Base-by-base conservation (phyloP, 2,797 vertebrate species). In the Rhynchotus rufescens region DNA sequence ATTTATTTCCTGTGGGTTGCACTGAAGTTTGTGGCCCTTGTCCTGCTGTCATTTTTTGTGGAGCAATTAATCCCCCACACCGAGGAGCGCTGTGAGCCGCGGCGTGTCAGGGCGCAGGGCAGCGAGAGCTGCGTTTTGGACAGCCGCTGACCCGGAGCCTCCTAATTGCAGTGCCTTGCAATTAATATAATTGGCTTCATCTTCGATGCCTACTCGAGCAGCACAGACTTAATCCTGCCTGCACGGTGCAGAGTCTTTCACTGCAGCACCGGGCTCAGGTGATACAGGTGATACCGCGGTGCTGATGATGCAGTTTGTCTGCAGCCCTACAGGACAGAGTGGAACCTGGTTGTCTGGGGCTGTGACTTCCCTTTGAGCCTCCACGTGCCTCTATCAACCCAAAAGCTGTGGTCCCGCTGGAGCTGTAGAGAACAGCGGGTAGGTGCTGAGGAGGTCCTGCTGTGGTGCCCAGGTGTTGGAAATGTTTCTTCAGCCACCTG, bases 1-100 rank as follows among this genome's bases (percentile, higher is more conserved):
- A 12, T 47, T 21, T 47, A 11, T 22, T 69, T 80, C 78, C 30
- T 42, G 19, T 78, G 23, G 23, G 69, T 45, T 11, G 30, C 61
- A 47, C 47, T 83, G 52, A 80, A 77, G 34, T 68, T 95, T 95
- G 91, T 91, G 80, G 59, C 30, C 54, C 82, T 80, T 94, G 79
- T 83, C 71, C 64, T 90, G 59, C 45, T 84, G 80, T 93, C 81
- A 52, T 12, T 92, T 92, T 83, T 60, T 38, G 76, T 14, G 10
- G 34, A 66, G 72, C 84, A 90, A 61, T 90, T 88, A 86, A 89
- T 89, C 65, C 30, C n/a, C 21, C 11, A 54, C 52, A 40, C 59
- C 47, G 59, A 42, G 61, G 73, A 89, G 65, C 14, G 6, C 42
- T 86, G 45, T 38, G 38, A 51, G 32, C 52, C 44, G 71, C 36